Percentiles rank a stretch among this genome's conserved stretches.
Evolutionary conservation across 2,888 invertebrate genomes (phyloP).

Genomic region (Chrysolina haemoptera): DNA sequence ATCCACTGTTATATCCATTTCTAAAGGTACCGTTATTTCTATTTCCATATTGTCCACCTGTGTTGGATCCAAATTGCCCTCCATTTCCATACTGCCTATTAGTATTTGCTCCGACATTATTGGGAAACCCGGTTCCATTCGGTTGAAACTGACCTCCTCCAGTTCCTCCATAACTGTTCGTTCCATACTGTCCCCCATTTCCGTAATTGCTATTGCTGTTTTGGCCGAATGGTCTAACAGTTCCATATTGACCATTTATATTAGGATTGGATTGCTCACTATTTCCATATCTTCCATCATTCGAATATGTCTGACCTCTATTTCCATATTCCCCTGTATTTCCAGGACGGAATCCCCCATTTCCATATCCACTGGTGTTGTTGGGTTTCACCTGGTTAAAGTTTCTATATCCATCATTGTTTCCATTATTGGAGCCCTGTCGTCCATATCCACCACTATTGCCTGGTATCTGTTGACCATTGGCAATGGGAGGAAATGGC

Average conservation of each 20-base stretch:
- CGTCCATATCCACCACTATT: background rate
- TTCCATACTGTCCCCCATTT: background rate
- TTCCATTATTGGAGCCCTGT: background rate
- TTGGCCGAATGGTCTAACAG: background rate
- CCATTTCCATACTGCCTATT: background rate
- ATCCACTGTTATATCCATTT: background rate
- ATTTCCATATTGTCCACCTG: background rate
- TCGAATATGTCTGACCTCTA: background rate
- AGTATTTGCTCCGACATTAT: background rate
- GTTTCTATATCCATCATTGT: background rate
- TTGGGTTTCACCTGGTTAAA: background rate
- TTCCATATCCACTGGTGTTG: background rate
- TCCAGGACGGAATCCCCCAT: background rate
- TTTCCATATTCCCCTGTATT: background rate
- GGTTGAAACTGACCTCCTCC: background rate
- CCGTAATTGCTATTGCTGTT: background rate
- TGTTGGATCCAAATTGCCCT: slow-evolving; percentile 2
- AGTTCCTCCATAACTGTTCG: background rate
- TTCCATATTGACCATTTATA: background rate
- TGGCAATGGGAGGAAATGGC: no score
- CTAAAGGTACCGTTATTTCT: background rate
- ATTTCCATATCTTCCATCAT: background rate
- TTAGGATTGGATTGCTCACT: slow-evolving; percentile 3
- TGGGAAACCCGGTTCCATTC: background rate
- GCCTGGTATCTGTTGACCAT: background rate